These are phyloP conservation scores for Nanger granti DNA, from an alignment of 2,113 vertebrate species.

Conservation along the genomic window DNA sequence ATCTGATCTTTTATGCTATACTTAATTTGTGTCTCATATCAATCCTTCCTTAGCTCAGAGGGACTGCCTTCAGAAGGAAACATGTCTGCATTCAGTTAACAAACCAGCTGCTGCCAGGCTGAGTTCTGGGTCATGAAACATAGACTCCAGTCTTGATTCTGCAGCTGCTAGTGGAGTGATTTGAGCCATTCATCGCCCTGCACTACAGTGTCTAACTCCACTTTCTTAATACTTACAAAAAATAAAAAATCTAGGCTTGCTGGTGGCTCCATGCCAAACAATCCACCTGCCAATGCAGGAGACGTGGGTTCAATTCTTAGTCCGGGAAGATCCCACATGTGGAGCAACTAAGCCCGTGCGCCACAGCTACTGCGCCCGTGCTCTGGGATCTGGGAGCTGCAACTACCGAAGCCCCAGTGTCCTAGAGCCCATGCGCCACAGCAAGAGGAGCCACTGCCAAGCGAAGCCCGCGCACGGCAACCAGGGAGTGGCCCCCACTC, in stretches of 20 bases:
- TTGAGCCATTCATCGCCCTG: neutral
- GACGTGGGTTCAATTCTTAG: neutral
- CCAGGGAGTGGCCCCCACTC: neutral
- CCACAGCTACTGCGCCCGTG: neutral
- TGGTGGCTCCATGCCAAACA: neutral
- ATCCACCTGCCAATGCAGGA: neutral
- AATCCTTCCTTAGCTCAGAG: neutral
- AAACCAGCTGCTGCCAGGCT: neutral
- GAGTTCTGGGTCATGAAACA: neutral
- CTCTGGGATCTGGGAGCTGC: neutral
- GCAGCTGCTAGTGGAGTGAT: neutral
- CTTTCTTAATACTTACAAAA: neutral
- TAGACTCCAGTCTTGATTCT: neutral
- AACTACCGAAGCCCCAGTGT: neutral
- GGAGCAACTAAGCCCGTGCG: neutral
- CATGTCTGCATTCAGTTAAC: neutral
- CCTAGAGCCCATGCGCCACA: rapidly evolving
- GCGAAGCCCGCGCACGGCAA: rapidly evolving
- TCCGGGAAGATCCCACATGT: neutral
- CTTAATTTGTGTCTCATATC: neutral
- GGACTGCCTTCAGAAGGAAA: neutral
- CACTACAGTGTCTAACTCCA: neutral
- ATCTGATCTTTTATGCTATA: neutral
- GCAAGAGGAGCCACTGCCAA: neutral
- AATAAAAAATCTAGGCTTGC: neutral